phyloP scores from a whole-genome alignment of 2,113 vertebrate species.

The Spizaetus ornatus region DNA sequence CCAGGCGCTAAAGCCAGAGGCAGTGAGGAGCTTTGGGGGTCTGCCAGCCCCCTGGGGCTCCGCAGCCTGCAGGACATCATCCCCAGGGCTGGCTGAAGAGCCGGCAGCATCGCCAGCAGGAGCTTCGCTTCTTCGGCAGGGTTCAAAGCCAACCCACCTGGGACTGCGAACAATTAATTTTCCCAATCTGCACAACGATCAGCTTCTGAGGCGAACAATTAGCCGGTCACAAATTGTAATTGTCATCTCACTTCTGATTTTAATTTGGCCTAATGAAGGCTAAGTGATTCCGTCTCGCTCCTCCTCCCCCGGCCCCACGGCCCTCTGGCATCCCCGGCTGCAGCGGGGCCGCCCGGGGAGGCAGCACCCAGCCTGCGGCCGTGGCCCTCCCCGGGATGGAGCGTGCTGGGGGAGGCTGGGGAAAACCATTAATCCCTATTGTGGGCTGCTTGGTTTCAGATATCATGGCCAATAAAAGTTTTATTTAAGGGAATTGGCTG shows the following conservation, averaged over 20 bases:
- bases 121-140: neutral
- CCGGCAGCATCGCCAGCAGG: fast-evolving
- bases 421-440: neutral
- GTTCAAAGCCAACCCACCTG: slow-evolving; percentile 62
- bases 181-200: slow-evolving; percentile 59
- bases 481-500: slow-evolving; percentile 65
- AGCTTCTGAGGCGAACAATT: slow-evolving; percentile 69
- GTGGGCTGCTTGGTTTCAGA: neutral
- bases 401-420: neutral
- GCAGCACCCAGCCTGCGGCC: neutral
- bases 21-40: neutral
- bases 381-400: neutral
- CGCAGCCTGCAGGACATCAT: neutral
- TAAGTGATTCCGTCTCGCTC: slow-evolving; percentile 60
- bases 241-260: slow-evolving; percentile 75
- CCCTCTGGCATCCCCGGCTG: neutral
- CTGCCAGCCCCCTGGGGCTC: neutral
- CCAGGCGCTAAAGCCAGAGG: neutral
- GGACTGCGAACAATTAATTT: slow-evolving; percentile 68
- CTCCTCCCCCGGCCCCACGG: neutral
- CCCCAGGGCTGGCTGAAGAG: neutral
- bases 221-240: slow-evolving; percentile 73
- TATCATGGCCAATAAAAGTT: neutral
- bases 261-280: slow-evolving; percentile 76
- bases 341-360: neutral